Percentiles rank a stretch among this genome's conserved stretches.
These are phyloP conservation scores for Lepilemur ruficaudatus DNA, from an alignment of 2,797 vertebrate genomes.

Conservation along the genomic window DNA sequence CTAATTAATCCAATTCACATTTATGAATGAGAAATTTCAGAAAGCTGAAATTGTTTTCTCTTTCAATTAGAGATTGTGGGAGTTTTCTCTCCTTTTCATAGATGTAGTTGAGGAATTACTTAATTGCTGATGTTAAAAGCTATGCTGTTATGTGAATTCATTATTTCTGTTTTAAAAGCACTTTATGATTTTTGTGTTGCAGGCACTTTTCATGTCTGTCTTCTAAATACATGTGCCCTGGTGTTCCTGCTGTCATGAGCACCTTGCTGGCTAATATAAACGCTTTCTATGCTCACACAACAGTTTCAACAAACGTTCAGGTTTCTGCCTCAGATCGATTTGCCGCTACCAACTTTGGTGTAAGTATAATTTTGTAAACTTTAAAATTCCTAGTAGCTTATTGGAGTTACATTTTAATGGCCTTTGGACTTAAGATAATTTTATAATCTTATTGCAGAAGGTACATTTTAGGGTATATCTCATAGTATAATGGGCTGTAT, in stretches of 20 bases:
- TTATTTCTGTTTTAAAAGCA: background rate
- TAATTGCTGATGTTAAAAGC: background rate
- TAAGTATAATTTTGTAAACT: slow-evolving; percentile 81
- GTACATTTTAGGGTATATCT: background rate
- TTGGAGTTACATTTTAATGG: background rate
- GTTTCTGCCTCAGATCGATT: slow-evolving; percentile 96
- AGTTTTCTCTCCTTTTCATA: background rate
- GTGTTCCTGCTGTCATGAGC: slow-evolving; percentile 98
- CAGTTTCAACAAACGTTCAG: slow-evolving; percentile 91
- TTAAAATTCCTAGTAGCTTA: background rate
- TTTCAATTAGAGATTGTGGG: background rate
- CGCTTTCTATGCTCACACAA: slow-evolving; percentile 96
- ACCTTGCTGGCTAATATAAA: slow-evolving; percentile 97
- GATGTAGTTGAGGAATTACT: background rate
- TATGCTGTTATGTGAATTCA: background rate
- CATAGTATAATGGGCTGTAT: background rate
- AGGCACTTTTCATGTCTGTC: slow-evolving; percentile 99
- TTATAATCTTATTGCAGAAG: background rate
- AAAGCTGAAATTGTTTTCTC: background rate
- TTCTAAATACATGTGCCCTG: slow-evolving; percentile 98
- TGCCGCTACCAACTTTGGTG: slow-evolving; percentile 97
- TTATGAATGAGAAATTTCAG: background rate
- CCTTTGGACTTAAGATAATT: background rate
- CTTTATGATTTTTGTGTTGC: slow-evolving; percentile 78
- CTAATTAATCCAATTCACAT: background rate